These are phyloP conservation scores for Meteorus sp. DNA, from an alignment of 1,140 invertebrate species.

Conservation along the genomic window DNA sequence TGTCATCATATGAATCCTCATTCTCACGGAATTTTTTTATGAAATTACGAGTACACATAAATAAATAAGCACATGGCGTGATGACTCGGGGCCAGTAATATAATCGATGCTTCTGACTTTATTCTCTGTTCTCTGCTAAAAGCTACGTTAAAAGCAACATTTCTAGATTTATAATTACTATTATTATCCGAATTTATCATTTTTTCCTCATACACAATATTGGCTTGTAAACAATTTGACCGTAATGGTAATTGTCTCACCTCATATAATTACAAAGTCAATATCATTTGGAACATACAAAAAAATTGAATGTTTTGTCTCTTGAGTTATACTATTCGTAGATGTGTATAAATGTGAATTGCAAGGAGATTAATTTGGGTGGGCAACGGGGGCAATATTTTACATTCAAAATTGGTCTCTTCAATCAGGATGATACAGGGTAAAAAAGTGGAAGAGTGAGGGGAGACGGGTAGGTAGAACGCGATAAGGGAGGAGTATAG, in stretches of 20 bases:
- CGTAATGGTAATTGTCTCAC: too few species aligned
- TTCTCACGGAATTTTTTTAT: slow-evolving; percentile 10
- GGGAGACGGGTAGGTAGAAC: too few species aligned
- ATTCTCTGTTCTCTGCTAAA: not conserved
- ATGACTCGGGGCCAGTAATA: slow-evolving; percentile 13
- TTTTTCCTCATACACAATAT: not conserved
- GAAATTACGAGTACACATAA: not conserved
- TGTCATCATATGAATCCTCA: not conserved
- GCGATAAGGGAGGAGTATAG: too few species aligned
- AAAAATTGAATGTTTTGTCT: too few species aligned
- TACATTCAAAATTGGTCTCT: slow-evolving; percentile 20
- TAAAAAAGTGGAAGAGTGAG: not conserved
- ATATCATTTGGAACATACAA: too few species aligned
- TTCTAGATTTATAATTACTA: slow-evolving; percentile 9
- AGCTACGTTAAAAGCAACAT: not conserved
- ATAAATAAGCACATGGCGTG: too few species aligned
- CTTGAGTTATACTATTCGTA: not conserved
- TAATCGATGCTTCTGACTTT: slow-evolving; percentile 2
- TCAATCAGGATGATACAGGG: slow-evolving; percentile 28
- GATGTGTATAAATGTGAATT: too few species aligned
- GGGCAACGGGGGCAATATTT: slow-evolving; percentile 6
- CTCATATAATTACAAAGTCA: too few species aligned
- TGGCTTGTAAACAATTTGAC: not conserved
- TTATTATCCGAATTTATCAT: too few species aligned
- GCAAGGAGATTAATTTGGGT: slow-evolving; percentile 4